A percentile compares a stretch with the other conserved stretches of the same genome.
phyloP scores from a whole-genome alignment of 2,797 vertebrate genomes.

The Cheirogaleus major region DNA sequence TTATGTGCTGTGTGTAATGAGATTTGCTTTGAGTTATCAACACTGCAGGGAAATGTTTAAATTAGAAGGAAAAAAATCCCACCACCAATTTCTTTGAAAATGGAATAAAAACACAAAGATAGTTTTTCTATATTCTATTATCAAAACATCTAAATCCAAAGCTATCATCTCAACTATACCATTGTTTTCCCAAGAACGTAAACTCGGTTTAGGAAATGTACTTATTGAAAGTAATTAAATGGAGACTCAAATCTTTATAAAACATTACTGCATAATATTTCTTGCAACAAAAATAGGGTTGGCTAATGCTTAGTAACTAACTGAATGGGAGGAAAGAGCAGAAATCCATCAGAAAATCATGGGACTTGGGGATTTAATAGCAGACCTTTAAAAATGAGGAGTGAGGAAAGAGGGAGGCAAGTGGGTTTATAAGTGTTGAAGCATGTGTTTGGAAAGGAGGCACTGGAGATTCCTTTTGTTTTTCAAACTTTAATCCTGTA shows the following conservation, averaged over 20 bases:
- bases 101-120: conserved; percentile 69
- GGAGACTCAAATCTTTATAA: conserved; percentile 54
- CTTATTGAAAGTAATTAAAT: conserved; percentile 73
- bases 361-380: not conserved
- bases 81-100: conserved; percentile 72
- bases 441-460: not conserved
- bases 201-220: conserved; percentile 68
- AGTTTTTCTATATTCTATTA: conserved; percentile 66
- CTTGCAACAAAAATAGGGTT: not conserved
- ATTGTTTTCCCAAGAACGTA: conserved; percentile 61
- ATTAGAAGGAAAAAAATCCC: conserved; percentile 65
- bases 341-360: not conserved
- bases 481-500: not conserved
- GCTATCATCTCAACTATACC: conserved; percentile 30
- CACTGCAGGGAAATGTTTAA: conserved; percentile 75
- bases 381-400: not conserved
- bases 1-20: conserved; percentile 65
- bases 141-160: conserved; percentile 72
- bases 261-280: conserved; percentile 53
- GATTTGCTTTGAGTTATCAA: conserved; percentile 78
- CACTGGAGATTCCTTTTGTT: not conserved
- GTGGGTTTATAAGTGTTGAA: not conserved
- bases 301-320: conserved; percentile 14
- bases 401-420: not conserved
- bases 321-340: not conserved